These are phyloP conservation scores for Drosophila subsilvestris DNA, from an alignment of 2,888 invertebrate species.

Conservation along the genomic window DNA sequence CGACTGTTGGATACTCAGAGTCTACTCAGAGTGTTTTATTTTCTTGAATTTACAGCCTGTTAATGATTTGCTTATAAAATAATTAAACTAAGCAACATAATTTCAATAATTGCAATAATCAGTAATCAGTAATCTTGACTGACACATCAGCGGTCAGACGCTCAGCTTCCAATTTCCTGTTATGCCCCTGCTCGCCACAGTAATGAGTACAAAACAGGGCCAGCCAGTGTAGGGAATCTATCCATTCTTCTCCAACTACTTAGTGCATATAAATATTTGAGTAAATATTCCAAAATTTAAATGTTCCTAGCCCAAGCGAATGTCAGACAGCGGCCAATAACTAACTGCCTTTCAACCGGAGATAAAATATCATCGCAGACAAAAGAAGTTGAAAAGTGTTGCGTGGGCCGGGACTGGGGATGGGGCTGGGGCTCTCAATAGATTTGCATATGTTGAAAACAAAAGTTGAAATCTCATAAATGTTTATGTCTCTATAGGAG, in stretches of 20 bases:
- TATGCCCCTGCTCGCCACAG: too few relatives aligned
- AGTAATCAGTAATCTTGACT: too few relatives aligned
- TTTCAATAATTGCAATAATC: too few relatives aligned
- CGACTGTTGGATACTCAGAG: not conserved
- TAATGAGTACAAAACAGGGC: not conserved
- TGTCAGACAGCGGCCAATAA: not conserved
- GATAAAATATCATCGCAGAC: not conserved
- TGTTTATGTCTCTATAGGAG: conserved; percentile 4
- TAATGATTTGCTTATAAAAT: too few relatives aligned
- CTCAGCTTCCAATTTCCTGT: too few relatives aligned
- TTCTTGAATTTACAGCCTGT: too few relatives aligned
- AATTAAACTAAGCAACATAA: too few relatives aligned
- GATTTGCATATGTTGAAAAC: conserved; percentile 59
- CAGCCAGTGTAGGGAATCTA: not conserved
- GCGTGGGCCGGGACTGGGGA: not conserved
- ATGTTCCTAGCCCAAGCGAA: conserved; percentile 10
- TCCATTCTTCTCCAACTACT: conserved; percentile 22
- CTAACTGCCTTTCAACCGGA: not conserved
- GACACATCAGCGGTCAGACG: too few relatives aligned
- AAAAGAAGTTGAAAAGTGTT: not conserved
- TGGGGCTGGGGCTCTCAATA: conserved; percentile 11
- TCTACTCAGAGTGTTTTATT: not conserved
- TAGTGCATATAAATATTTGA: conserved; percentile 57
- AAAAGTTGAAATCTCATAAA: conserved; percentile 22
- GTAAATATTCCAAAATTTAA: conserved; percentile 55